Conservation (phyloP, 2,888 invertebrate species). For the Galeruca laticollis region DNA sequence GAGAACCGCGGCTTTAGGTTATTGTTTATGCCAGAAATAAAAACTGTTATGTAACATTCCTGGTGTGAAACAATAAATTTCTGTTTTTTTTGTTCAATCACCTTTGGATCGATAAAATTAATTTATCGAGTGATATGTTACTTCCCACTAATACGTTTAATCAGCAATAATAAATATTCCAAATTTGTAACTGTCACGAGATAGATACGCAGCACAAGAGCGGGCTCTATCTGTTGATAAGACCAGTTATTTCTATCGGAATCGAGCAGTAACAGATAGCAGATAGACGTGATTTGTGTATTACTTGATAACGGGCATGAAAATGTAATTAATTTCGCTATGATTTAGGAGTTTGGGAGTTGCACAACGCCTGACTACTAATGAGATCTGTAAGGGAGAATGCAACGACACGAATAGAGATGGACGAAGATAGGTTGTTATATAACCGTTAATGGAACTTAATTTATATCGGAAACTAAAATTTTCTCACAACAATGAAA, state of each 20-base stretch:
- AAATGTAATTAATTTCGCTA: slow-evolving; percentile 65
- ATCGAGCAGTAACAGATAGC: slow-evolving; percentile 63
- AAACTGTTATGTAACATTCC: no score
- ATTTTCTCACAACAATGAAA: no score
- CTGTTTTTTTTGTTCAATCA: no score
- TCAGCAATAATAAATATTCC: slow-evolving; percentile 51
- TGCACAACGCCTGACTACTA: slow-evolving; percentile 58
- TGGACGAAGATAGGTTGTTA: neutral
- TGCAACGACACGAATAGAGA: slow-evolving; percentile 37
- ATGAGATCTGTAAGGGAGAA: slow-evolving; percentile 56
- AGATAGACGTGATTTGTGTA: slow-evolving; percentile 63
- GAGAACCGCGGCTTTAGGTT: no score
- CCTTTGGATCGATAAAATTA: no score
- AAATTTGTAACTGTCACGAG: slow-evolving; percentile 54
- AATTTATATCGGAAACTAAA: no score
- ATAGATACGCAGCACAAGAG: slow-evolving; percentile 46
- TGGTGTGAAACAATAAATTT: no score
- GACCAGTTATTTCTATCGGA: slow-evolving; percentile 62
- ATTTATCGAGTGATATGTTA: neutral
- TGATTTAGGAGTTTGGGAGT: slow-evolving; percentile 58
- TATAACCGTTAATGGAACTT: slow-evolving; percentile 9
- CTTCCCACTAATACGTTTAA: slow-evolving; percentile 42
- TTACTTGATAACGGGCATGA: slow-evolving; percentile 64
- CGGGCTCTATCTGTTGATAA: slow-evolving; percentile 56
- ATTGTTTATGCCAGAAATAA: no score